Conservation (phyloP, 2,888 invertebrate genomes). For the Pegoplata infirma region DNA sequence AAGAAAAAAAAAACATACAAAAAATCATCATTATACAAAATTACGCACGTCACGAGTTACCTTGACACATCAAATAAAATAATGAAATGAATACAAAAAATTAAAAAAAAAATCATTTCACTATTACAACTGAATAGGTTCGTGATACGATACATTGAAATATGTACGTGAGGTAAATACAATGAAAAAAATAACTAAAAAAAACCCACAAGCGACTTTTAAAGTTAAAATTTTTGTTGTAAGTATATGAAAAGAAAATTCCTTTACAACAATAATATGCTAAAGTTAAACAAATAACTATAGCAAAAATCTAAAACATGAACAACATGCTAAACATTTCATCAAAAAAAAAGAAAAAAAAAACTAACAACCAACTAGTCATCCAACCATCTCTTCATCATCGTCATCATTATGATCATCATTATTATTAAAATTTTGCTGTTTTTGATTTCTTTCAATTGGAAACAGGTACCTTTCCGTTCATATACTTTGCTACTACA, state of each 20-base stretch:
- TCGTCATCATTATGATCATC: conserved; percentile 11
- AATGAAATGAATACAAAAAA: conserved; percentile 33
- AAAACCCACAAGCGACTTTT: conserved; percentile 7
- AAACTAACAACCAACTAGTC: not conserved
- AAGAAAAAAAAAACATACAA: not conserved
- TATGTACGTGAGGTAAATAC: conserved; percentile 23
- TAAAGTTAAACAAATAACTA: conserved; percentile 53
- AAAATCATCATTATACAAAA: conserved; percentile 20
- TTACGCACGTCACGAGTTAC: conserved; percentile 74
- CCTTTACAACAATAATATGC: conserved; percentile 16
- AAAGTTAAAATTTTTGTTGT: too few relatives aligned
- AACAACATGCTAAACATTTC: conserved; percentile 42
- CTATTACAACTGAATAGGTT: conserved; percentile 13
- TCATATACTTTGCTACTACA: not conserved
- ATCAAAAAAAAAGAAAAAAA: not conserved
- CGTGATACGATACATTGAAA: conserved; percentile 30
- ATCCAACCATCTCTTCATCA: not conserved
- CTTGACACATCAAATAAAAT: conserved; percentile 70
- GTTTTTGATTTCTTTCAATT: conserved; percentile 30
- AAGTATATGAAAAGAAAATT: conserved; percentile 58
- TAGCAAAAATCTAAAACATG: conserved; percentile 39
- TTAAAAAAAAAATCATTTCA: conserved; percentile 36
- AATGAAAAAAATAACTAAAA: not conserved
- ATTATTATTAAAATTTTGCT: too few relatives aligned
- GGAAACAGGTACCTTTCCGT: conserved; percentile 46